phyloP scores from a whole-genome alignment of 2,797 vertebrate genomes.

The Galagoides demidoff region DNA sequence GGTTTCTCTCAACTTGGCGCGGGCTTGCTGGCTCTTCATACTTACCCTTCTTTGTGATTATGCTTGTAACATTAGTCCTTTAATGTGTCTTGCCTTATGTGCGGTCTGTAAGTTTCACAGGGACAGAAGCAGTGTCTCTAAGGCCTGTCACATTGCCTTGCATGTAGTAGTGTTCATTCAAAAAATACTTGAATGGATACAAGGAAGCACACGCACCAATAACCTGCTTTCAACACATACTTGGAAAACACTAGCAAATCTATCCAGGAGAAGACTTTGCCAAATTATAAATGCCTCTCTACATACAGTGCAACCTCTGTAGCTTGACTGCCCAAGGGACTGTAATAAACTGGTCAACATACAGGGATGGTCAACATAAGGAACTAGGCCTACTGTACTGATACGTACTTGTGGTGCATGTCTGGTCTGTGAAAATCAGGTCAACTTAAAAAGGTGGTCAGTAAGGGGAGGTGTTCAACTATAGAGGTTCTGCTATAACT shows the following conservation, averaged over 20 bases:
- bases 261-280: neutral
- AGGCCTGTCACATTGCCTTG: neutral
- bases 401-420: no score
- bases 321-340: no score
- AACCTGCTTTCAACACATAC: neutral
- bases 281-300: neutral
- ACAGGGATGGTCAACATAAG: no score
- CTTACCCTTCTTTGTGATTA: neutral
- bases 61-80: neutral
- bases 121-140: neutral
- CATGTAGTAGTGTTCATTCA: neutral
- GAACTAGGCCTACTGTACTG: no score
- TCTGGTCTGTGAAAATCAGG: no score
- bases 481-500: no score
- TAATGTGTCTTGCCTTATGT: neutral
- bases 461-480: no score
- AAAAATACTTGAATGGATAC: neutral
- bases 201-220: neutral
- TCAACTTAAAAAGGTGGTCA: no score
- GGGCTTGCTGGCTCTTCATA: neutral
- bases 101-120: neutral
- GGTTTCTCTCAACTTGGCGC: fast-evolving
- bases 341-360: no score
- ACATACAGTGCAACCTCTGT: no score
- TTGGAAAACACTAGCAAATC: neutral